Conservation (phyloP, 2,797 vertebrate genomes). For the Enteromius unitaeniatus region DNA sequence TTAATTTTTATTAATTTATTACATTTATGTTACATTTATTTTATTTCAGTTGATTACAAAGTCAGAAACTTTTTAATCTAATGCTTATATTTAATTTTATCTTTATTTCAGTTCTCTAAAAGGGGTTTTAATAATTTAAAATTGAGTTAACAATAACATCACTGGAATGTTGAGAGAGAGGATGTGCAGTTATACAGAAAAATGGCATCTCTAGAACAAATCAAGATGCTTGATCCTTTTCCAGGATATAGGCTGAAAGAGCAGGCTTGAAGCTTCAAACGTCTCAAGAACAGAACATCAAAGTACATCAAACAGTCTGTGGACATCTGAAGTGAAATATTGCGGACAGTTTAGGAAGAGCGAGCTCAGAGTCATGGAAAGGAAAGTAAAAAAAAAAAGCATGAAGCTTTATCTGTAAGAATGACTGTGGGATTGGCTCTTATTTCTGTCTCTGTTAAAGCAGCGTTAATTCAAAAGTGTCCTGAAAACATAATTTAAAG, state of each 20-base stretch:
- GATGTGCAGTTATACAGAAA: not conserved
- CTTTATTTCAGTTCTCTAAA: not conserved
- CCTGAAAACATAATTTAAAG: not conserved
- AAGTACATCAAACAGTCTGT: conserved; percentile 17
- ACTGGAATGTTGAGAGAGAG: not conserved
- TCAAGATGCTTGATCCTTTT: conserved; percentile 5
- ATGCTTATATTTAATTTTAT: not conserved
- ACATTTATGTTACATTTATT: not conserved
- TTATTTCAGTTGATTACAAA: not conserved
- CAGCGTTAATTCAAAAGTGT: conserved; percentile 11
- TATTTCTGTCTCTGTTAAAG: not conserved
- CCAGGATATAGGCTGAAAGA: not conserved
- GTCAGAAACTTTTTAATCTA: not conserved
- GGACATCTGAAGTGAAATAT: conserved; percentile 26
- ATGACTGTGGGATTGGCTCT: conserved; percentile 4
- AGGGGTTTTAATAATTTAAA: not conserved
- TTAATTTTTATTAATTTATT: not conserved
- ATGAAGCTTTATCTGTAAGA: conserved; percentile 12
- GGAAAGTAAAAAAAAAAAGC: conserved; percentile 1
- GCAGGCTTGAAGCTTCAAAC: not conserved
- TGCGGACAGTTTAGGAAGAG: not conserved
- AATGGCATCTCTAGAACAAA: conserved; percentile 2
- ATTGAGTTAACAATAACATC: not conserved
- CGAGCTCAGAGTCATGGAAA: not conserved
- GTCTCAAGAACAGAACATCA: conserved; percentile 15